These are phyloP conservation scores for Orchesella cincta DNA, from an alignment of 1,140 invertebrate genomes.

Conservation along the genomic window DNA sequence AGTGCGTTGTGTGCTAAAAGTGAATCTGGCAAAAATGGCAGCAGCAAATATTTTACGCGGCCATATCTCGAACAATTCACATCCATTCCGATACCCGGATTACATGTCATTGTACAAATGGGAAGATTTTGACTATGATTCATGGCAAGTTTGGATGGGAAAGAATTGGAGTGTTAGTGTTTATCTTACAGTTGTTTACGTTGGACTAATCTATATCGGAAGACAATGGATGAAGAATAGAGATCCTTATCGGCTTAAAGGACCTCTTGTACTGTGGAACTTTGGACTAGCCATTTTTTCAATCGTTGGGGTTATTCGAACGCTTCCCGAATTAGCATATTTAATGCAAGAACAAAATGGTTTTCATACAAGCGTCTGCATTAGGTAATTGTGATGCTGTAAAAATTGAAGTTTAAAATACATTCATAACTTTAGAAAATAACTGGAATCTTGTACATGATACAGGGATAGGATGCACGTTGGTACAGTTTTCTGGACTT, in stretches of 20 bases:
- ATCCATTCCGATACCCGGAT: not conserved
- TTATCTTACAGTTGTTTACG: conserved; percentile 72
- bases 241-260: conserved; percentile 80
- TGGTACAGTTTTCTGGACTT: conserved; percentile 93
- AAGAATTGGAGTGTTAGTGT: conserved; percentile 93
- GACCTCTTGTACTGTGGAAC: conserved; percentile 88
- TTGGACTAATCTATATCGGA: conserved; percentile 88
- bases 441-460: too few relatives aligned
- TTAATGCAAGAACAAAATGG: conserved; percentile 78
- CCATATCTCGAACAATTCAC: too few relatives aligned
- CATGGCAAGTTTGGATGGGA: conserved; percentile 81
- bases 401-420: too few relatives aligned
- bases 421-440: too few relatives aligned
- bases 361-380: conserved; percentile 89
- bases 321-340: conserved; percentile 82
- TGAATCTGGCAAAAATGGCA: too few relatives aligned
- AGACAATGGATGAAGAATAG: conserved; percentile 89
- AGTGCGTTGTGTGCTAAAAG: too few relatives aligned
- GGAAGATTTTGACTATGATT: conserved; percentile 32
- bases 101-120: conserved; percentile 31
- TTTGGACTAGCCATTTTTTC: conserved; percentile 88
- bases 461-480: conserved; percentile 64
- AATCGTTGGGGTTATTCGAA: conserved; percentile 83
- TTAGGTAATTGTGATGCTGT: too few relatives aligned
- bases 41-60: too few relatives aligned